Conservation (phyloP, 2,797 vertebrate genomes). For the Selene dorsalis region DNA sequence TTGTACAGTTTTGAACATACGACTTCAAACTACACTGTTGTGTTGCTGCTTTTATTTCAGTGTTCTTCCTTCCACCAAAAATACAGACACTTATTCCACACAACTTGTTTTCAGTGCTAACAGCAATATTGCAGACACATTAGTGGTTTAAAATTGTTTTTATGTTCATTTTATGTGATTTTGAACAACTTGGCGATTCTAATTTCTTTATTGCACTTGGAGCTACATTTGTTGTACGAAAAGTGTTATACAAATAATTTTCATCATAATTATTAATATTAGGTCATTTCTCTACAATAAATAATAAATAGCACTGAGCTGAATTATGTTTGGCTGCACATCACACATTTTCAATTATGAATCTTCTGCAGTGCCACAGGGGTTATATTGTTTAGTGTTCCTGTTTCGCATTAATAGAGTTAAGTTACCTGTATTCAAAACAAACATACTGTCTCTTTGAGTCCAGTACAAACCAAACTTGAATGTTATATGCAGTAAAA, state of each 20-base stretch:
- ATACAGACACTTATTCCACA: background rate
- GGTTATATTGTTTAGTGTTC: constrained; percentile 5
- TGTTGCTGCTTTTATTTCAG: background rate
- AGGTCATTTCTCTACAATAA: background rate
- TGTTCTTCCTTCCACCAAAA: too few relatives aligned
- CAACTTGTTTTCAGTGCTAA: background rate
- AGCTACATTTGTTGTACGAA: background rate
- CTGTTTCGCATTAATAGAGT: constrained; percentile 16
- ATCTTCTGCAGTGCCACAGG: background rate
- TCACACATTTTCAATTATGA: background rate
- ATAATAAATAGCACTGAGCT: background rate
- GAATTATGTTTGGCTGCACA: background rate
- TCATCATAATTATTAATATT: background rate
- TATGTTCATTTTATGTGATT: background rate
- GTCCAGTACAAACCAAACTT: constrained; percentile 28
- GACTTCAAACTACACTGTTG: background rate
- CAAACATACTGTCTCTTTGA: background rate
- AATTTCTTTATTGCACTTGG: background rate
- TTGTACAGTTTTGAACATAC: background rate
- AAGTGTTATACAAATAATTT: background rate
- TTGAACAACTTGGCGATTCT: too few relatives aligned
- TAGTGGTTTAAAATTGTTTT: too few relatives aligned
- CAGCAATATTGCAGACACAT: background rate
- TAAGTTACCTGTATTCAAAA: background rate
- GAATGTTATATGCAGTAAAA: background rate